A percentile compares a stretch with the other conserved stretches of the same genome.
Conservation (phyloP, 2,888 invertebrate species). For the Imbricaverruca yamaguchii region DNA sequence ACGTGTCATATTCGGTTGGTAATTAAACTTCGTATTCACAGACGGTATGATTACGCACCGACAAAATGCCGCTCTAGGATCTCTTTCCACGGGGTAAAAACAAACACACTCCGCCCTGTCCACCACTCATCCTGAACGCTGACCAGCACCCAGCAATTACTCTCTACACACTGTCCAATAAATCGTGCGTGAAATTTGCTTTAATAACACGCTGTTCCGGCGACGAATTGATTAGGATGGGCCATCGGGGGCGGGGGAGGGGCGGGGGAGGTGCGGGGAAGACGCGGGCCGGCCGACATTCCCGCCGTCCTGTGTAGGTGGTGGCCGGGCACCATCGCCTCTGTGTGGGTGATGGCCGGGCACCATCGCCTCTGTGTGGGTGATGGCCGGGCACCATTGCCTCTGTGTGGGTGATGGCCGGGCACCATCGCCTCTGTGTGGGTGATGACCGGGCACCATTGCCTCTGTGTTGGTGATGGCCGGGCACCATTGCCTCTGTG, state of each 20-base stretch:
- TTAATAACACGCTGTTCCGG: slow-evolving; percentile 7
- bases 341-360: too few species aligned
- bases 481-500: too few species aligned
- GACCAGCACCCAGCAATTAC: not conserved
- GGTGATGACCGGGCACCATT: too few species aligned
- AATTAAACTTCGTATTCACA: not conserved
- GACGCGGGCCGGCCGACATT: too few species aligned
- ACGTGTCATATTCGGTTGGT: slow-evolving; percentile 14
- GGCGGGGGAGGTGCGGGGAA: too few species aligned
- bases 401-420: too few species aligned
- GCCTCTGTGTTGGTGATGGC: too few species aligned
- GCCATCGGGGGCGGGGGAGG: slow-evolving; percentile 3
- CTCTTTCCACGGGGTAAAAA: slow-evolving; percentile 7
- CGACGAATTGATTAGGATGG: slow-evolving; percentile 5
- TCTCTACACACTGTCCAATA: slow-evolving; percentile 2
- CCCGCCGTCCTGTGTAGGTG: too few species aligned
- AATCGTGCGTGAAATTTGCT: slow-evolving; percentile 3
- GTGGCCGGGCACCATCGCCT: too few species aligned
- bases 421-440: too few species aligned
- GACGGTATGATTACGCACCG: not conserved
- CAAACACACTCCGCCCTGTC: not conserved
- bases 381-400: too few species aligned
- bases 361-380: too few species aligned
- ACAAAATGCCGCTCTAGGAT: not conserved
- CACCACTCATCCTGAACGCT: not conserved